Evolutionary conservation across 1,140 invertebrate species (phyloP), one percentile per base, ranked within the genome.

Genomic region (Scaptomyza hsui): DNA sequence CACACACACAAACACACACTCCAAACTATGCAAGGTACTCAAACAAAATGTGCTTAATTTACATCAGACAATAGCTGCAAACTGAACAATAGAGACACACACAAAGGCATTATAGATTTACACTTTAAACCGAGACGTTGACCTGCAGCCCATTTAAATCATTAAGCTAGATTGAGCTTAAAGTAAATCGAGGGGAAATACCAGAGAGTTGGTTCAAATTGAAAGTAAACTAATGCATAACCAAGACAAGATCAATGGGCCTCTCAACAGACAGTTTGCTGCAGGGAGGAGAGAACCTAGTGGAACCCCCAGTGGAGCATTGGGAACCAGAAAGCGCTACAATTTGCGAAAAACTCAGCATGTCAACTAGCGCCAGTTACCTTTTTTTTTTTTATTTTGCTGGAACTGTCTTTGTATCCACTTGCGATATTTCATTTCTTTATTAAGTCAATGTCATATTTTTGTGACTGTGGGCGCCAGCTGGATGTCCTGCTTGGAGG

Each of bases 371-470:
- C 73, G 77, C 85, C 72, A 75, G 75, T 63, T 68, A 48, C 21
- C 9, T 0, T 29, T 3, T 7, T 9, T 32, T 12, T 21, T 9
- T 0, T 5, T 3, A 4, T 9, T 9, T 1, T 29, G 3, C 3
- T 37, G 12, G 32, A 37, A 4, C 32, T 37, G 32, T 29, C 24
- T 53, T 53, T 53, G 47, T 65, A 78, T 75, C 65, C 75, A 59
- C 65, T 35, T 35, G 77, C 77, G 74, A 82, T 89, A 82, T 90
- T 89, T 88, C 81, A 89, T 85, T 88, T 78, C 72, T 89, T 89
- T 89, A 89, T 89, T 89, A 89, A 89, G 69, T 86, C 76, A 85
- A 80, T 85, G 82, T 89, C 85, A 89, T 89, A 88, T 86, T 78
- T 29, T 80, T 56, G 83, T 62, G 72, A 67, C 77, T 64, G 76